Conservation (phyloP, 2,113 vertebrate genomes). For the Oryzias woworae region DNA sequence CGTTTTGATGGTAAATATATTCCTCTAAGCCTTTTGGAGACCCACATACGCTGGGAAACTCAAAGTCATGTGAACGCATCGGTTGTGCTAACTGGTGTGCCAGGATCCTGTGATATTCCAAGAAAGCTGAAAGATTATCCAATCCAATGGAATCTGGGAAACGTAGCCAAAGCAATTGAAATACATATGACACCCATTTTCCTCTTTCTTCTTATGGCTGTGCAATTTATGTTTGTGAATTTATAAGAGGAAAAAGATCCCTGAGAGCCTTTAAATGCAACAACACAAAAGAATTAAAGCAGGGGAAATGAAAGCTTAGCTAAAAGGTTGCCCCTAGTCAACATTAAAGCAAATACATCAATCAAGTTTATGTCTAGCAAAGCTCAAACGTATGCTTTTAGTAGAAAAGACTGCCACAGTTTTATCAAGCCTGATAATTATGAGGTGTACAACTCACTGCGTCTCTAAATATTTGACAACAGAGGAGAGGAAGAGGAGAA, state of each 20-base stretch:
- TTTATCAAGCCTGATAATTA: constrained; percentile 10
- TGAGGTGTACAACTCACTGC: constrained; percentile 12
- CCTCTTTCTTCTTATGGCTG: constrained; percentile 4
- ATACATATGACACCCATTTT: not conserved
- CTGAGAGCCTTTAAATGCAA: constrained; percentile 39
- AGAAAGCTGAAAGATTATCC: not conserved
- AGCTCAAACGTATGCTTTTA: constrained; percentile 43
- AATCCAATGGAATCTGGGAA: not conserved
- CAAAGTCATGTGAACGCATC: not conserved
- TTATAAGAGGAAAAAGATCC: constrained; percentile 16
- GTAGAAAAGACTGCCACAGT: constrained; percentile 12
- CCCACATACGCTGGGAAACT: not conserved
- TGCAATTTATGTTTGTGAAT: constrained; percentile 14
- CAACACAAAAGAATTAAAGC: constrained; percentile 23
- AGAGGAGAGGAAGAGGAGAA: constrained; percentile 4
- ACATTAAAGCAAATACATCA: constrained; percentile 35
- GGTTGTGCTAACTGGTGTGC: not conserved
- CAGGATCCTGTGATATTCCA: not conserved
- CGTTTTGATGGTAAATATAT: not conserved
- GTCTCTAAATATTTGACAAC: constrained; percentile 24
- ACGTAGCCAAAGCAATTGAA: not conserved
- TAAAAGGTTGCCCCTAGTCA: constrained; percentile 15
- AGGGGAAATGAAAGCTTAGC: constrained; percentile 1
- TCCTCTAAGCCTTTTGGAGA: not conserved
- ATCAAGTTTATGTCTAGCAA: constrained; percentile 29